Percentiles rank a stretch among this genome's conserved stretches.
phyloP scores from a whole-genome alignment of 2,888 invertebrate species.

The Chrysolina oricalcia region DNA sequence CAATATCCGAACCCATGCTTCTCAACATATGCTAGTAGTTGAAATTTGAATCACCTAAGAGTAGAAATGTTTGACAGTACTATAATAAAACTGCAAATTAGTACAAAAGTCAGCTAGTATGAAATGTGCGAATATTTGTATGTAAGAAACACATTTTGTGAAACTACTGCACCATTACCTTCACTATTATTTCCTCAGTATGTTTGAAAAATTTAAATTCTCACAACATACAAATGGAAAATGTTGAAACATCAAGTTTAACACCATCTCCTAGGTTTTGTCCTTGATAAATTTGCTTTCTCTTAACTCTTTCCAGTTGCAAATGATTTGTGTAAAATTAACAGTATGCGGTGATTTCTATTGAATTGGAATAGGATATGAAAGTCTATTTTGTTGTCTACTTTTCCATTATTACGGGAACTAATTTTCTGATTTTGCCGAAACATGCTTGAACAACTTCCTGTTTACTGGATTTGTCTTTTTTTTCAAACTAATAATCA shows the following conservation, averaged over 20 bases:
- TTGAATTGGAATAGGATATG: not conserved
- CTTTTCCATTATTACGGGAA: not conserved
- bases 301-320: not conserved
- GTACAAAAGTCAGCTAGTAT: not conserved
- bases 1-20: not conserved
- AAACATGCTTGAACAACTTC: not conserved
- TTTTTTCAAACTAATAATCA: not conserved
- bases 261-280: not conserved
- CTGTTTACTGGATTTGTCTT: not conserved
- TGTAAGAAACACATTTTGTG: not conserved
- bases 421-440: not conserved
- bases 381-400: not conserved
- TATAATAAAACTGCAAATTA: not conserved
- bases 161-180: not conserved
- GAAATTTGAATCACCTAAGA: not conserved
- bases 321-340: no score
- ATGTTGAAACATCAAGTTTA: not conserved
- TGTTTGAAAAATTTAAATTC: not conserved
- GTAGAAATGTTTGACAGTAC: not conserved
- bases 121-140: not conserved
- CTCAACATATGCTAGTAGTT: not conserved
- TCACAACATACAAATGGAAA: not conserved
- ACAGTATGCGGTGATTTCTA: not conserved
- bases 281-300: not conserved
- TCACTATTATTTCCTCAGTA: not conserved